A percentile compares a stretch with the other conserved stretches of the same genome.
These are phyloP conservation scores for Buceros bicornis DNA, from an alignment of 2,797 vertebrate species.

Conservation along the genomic window DNA sequence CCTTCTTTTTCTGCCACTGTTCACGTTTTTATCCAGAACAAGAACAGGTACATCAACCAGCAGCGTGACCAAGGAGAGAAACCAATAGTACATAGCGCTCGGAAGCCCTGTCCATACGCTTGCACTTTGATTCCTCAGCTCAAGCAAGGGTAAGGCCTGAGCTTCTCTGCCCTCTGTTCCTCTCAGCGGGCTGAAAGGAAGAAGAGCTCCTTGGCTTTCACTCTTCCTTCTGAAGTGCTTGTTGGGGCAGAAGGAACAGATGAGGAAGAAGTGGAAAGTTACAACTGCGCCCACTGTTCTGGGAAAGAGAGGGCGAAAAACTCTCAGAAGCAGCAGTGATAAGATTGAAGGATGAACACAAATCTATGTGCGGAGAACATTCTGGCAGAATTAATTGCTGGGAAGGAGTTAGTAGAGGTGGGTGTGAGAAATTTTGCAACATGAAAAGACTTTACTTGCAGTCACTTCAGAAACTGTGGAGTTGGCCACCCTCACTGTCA, in stretches of 20 bases:
- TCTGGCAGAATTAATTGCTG: constrained; percentile 70
- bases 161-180: background rate
- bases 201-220: background rate
- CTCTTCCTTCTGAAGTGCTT: background rate
- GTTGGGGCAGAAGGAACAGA: background rate
- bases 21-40: background rate
- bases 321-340: background rate
- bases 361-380: constrained; percentile 59
- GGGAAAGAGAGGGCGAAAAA: constrained; percentile 12
- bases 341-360: constrained; percentile 61
- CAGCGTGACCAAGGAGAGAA: background rate
- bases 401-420: constrained; percentile 68
- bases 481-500: constrained; percentile 63
- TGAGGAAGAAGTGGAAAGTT: constrained; percentile 44
- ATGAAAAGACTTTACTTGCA: constrained; percentile 68
- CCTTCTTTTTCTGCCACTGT: background rate
- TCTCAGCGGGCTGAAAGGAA: background rate
- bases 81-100: accelerated
- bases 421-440: constrained; percentile 72
- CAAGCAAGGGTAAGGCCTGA: background rate
- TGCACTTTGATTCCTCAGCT: background rate
- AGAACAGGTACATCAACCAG: background rate
- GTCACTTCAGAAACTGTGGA: constrained; percentile 53
- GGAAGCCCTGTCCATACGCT: background rate
- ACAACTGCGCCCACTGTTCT: constrained; percentile 6